phyloP scores from a whole-genome alignment of 2,797 vertebrate species.

The Urosaurus nigricauda region DNA sequence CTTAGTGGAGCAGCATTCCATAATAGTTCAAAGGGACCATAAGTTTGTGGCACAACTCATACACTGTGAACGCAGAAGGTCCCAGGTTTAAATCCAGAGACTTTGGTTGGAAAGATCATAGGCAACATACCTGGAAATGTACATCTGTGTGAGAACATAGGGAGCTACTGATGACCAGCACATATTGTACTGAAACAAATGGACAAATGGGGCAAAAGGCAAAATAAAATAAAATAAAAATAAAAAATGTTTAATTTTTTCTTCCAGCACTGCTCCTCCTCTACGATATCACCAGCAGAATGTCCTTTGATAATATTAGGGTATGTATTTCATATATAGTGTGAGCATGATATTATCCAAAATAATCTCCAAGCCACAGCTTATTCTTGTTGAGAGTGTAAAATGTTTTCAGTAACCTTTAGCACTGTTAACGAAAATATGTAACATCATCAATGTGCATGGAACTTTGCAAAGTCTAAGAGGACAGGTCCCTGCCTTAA shows the following conservation, averaged over 20 bases:
- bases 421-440: no score
- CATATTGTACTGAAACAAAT: background rate
- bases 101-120: background rate
- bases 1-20: background rate
- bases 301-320: conserved; percentile 94
- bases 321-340: conserved; percentile 76
- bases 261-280: conserved; percentile 93
- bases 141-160: no score
- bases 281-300: conserved; percentile 95
- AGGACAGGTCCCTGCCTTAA: background rate
- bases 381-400: background rate
- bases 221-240: background rate
- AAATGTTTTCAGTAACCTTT: background rate
- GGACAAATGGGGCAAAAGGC: background rate
- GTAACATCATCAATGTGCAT: background rate
- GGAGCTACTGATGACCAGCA: background rate
- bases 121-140: background rate
- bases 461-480: background rate
- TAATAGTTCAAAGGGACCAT: background rate
- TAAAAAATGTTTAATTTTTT: conserved; percentile 43
- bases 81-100: background rate
- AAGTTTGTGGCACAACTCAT: background rate
- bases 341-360: background rate
- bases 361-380: background rate
- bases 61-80: background rate